phyloP scores from a whole-genome alignment of 2,888 invertebrate genomes.

The Mesochorus sp. region DNA sequence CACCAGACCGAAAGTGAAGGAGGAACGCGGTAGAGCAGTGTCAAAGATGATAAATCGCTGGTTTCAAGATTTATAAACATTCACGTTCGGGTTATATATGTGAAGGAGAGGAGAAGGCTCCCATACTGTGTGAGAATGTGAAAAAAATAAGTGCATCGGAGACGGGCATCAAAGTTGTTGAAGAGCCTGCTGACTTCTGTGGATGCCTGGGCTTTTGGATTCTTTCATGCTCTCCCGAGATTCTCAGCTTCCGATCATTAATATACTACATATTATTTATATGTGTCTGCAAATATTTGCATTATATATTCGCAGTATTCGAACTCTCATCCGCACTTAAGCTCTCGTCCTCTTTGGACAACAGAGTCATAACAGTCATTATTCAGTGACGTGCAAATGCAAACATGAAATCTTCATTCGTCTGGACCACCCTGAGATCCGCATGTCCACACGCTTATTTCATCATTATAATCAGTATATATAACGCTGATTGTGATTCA shows the following conservation, averaged over 20 bases:
- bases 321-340: conserved; percentile 16
- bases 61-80: conserved; percentile 33
- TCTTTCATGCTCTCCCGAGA: conserved; percentile 10
- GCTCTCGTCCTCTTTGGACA: conserved; percentile 10
- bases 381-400: neutral
- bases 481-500: neutral
- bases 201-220: conserved; percentile 24
- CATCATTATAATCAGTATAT: neutral
- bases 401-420: conserved; percentile 19
- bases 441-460: neutral
- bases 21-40: conserved; percentile 15
- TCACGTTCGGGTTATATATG: neutral
- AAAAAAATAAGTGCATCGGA: conserved; percentile 12
- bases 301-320: neutral
- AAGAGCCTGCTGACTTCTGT: conserved; percentile 24
- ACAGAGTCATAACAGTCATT: conserved; percentile 36
- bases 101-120: neutral
- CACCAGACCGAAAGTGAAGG: neutral
- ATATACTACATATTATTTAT: neutral
- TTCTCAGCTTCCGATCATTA: conserved; percentile 14
- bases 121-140: neutral
- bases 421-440: conserved; percentile 8
- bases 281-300: neutral
- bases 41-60: conserved; percentile 41
- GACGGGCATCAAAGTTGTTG: conserved; percentile 19